Evolutionary conservation across 2,113 vertebrate genomes (phyloP), one percentile per base, ranked within the genome.

Genomic region (Sigmodon hispidus): DNA sequence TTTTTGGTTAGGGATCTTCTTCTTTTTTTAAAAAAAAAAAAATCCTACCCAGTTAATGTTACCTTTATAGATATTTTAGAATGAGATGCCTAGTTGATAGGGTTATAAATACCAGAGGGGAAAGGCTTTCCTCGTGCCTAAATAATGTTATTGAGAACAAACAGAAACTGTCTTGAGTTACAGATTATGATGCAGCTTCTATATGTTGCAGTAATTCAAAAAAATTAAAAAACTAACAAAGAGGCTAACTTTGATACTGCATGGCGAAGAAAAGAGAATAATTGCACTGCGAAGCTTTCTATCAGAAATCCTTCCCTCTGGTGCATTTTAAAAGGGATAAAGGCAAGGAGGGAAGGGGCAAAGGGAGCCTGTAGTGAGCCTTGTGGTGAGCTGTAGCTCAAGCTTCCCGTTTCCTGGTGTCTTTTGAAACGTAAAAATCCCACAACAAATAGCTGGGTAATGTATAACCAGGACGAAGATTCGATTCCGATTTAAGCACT

Each of bases 401-500:
- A 97, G 93, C 97, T 96, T 97, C 97, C 86, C 91, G 36, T 98
- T 96, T 97, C 96, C 95, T 97, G 97, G 92, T 98, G 91, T 94
- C 98, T 98, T 98, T 87, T 97, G 97, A 97, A 98, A 98, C 95
- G 95, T 97, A 97, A 98, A 98, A 98, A 59, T 96, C 97, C 96
- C 98, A 97, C 98, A 98, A 98, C 98, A 98, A 98, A 98, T 96
- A 98, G 97, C 97, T 96, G 97, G 93, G 96, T 96, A 98, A 98
- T 96, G 96, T 45, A 0, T 98, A 98, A 96, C 96, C 95, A 91
- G 94, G 97, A 97, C 96, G 97, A 98, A 97, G 98, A 98, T 98
- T 98, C 98, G 97, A 98, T 98, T 98, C 98, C 97, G 98, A 98
- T 98, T 94, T 94, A 94, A 98, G 98, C 97, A 96, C 98, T 98